Percentiles rank a stretch among this genome's conserved stretches.
phyloP scores from a whole-genome alignment of 2,888 invertebrate genomes.

The Trisateles emortualis region DNA sequence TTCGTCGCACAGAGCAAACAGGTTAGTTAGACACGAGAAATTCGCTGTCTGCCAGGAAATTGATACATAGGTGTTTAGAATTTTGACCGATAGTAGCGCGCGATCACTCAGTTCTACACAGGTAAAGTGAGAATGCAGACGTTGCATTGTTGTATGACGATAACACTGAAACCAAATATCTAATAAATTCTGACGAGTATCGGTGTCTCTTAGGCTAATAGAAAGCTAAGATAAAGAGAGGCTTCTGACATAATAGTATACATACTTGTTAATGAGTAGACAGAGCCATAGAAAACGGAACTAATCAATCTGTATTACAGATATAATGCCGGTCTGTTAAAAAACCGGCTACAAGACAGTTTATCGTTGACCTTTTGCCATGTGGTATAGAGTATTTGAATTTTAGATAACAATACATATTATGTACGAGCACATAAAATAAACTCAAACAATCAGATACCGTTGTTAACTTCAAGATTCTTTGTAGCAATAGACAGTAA shows the following conservation, averaged over 20 bases:
- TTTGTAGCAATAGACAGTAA: too few species aligned
- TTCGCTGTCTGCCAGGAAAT: conserved; percentile 70
- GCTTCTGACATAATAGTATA: conserved; percentile 11
- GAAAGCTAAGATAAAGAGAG: conserved; percentile 6
- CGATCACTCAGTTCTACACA: conserved; percentile 43
- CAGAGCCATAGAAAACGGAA: conserved; percentile 6
- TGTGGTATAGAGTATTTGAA: neutral
- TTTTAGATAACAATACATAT: neutral
- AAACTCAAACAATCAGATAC: neutral
- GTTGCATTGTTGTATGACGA: neutral
- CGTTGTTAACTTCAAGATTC: neutral
- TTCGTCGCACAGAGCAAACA: conserved; percentile 62
- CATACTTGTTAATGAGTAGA: conserved; percentile 8
- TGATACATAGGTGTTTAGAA: conserved; percentile 60
- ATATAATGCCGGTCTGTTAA: conserved; percentile 26
- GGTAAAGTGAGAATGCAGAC: too few species aligned
- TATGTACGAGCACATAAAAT: too few species aligned
- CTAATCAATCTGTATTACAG: conserved; percentile 12
- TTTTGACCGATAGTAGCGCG: conserved; percentile 64
- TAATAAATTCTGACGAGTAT: neutral
- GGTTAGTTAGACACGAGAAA: conserved; percentile 78
- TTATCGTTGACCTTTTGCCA: neutral
- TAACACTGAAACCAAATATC: neutral
- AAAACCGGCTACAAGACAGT: neutral
- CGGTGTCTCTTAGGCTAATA: conserved; percentile 10